Evolutionary conservation across 2,888 invertebrate species (phyloP).

Genomic region (Glyphotaelius pellucidus): DNA sequence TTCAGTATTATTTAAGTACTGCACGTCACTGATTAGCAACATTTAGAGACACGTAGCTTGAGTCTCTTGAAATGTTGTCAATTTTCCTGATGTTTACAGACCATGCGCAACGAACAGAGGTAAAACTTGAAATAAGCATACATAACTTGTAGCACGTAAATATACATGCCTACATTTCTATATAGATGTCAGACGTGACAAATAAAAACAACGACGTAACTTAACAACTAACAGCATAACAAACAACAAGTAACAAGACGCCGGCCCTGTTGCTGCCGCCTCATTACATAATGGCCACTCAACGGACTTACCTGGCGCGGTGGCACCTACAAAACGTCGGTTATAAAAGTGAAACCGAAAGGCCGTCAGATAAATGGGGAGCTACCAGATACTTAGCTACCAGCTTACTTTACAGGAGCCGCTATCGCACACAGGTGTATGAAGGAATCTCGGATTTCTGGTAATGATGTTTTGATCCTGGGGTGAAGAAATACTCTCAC

Average conservation of each 20-base stretch:
- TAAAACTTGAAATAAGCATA: neutral
- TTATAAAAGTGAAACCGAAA: slow-evolving; percentile 30
- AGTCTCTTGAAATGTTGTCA: too few relatives aligned
- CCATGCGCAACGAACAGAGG: neutral
- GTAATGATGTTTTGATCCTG: neutral
- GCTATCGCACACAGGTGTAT: neutral
- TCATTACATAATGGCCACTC: neutral
- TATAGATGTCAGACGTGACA: neutral
- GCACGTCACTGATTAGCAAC: too few relatives aligned
- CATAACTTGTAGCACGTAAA: neutral
- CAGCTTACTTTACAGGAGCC: neutral
- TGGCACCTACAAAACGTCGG: neutral
- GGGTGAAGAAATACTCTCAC: too few relatives aligned
- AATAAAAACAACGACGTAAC: neutral
- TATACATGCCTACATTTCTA: neutral
- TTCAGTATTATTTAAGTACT: too few relatives aligned
- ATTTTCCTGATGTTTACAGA: too few relatives aligned
- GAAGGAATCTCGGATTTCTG: slow-evolving; percentile 19
- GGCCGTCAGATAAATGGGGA: neutral
- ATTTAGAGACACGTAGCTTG: too few relatives aligned
- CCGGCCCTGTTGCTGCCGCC: neutral
- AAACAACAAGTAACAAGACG: neutral
- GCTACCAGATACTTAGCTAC: neutral
- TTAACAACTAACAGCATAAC: too few relatives aligned
- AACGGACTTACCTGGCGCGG: neutral